Conservation (phyloP, 2,113 vertebrate genomes). For the Ifrita kowaldi region DNA sequence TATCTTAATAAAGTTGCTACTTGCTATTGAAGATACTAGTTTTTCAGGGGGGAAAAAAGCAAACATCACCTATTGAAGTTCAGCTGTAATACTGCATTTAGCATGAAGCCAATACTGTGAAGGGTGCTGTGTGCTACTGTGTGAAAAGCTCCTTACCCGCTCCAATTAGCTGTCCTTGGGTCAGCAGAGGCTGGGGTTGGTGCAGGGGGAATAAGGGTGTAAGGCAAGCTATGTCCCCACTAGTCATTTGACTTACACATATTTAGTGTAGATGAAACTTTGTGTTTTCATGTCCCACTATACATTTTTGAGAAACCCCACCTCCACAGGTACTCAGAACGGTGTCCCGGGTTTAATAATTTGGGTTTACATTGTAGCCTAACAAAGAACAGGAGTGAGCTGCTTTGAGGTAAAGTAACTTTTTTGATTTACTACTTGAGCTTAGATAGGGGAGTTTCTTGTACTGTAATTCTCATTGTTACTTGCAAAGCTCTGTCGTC, state of each 20-base stretch:
- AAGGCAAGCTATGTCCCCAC: not conserved
- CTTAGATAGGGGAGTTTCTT: not conserved
- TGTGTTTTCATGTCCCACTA: not conserved
- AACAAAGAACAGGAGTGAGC: not conserved
- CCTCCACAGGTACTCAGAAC: not conserved
- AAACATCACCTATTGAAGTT: not conserved
- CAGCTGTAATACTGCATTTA: not conserved
- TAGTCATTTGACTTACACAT: not conserved
- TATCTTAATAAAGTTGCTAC: not conserved
- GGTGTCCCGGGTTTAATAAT: not conserved
- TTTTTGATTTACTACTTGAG: constrained; percentile 10
- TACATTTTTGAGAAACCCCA: not conserved
- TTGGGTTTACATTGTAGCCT: not conserved
- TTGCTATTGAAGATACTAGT: not conserved
- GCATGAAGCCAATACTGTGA: not conserved
- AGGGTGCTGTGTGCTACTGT: not conserved
- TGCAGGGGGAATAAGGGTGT: not conserved
- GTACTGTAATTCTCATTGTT: not conserved
- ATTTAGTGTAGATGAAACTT: not conserved
- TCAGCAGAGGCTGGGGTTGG: not conserved
- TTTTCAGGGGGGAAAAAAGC: not conserved
- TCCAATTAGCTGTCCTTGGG: not conserved
- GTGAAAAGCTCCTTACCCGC: not conserved
- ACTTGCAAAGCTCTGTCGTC: not conserved
- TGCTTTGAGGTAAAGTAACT: not conserved